Evolutionary conservation across 2,888 invertebrate genomes (phyloP), one percentile per base, ranked within the genome.

Genomic region (Apamea epomidion): DNA sequence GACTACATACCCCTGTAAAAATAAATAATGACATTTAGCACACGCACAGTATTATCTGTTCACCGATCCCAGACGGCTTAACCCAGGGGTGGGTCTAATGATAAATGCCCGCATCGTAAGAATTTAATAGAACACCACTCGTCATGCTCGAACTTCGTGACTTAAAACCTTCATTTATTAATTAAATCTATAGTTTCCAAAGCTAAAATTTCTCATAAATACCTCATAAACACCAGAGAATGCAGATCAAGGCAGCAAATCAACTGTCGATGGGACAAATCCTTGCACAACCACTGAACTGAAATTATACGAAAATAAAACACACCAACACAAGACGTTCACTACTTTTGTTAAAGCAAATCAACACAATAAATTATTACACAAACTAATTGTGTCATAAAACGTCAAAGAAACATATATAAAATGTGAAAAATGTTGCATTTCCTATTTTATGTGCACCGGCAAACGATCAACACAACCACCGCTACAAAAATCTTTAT

Each of bases 231-330:
- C 83, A 85, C 88, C 88, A 84, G 85, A 86, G 85, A 91, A 91
- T 84, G 91, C 84, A 89, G 90, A 89, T 87, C 83, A 91, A 89
- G 82, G 90, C 89, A 91, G 91, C 89, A 90, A 91, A 89, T 90
- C 87, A 89, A 92, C 87, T 89, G 90, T 88, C 91, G 92, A 91
- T 91, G 92, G 87, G 92, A 93, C 92, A 95, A 96, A 96, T 95
- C 95, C 96, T 95, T 95, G 93, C 94, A 95, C 95, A 95, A 95
- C 92, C 94, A 96, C 95, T 92, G 91, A 95, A 94, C 93, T 92
- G 92, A 94, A 95, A 88, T 91, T 91, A 90, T 93, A 94, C 91
- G 91, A 92, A 94, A 95, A 95, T 93, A 94, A 94, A 94, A 92
- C 92, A 93, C 95, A 93, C 93, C 90, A 89, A 91, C 93, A 94